phyloP scores from a whole-genome alignment of 2,888 invertebrate genomes.

The Urechis unicinctus region DNA sequence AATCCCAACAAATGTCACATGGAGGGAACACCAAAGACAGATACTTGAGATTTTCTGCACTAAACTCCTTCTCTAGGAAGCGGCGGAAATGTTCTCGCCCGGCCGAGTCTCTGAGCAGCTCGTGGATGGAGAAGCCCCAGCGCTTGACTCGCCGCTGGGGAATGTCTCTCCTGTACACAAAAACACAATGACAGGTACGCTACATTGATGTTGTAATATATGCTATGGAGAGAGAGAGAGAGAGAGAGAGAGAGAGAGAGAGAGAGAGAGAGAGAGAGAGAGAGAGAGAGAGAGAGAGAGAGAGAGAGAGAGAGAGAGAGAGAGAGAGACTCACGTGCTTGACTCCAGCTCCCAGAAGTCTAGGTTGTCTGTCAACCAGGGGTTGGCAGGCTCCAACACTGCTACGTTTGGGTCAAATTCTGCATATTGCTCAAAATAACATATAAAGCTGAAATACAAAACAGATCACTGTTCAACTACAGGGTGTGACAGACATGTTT shows the following conservation, averaged over 20 bases:
- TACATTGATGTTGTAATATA: too few relatives aligned
- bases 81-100: slow-evolving; percentile 91
- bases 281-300: neutral
- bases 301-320: neutral
- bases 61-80: slow-evolving; percentile 96
- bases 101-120: slow-evolving; percentile 86
- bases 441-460: slow-evolving; percentile 55
- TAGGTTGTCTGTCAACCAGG: slow-evolving; percentile 91
- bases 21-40: too few relatives aligned
- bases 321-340: slow-evolving; percentile 70
- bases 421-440: slow-evolving; percentile 89
- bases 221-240: too few relatives aligned
- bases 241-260: neutral
- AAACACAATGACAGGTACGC: too few relatives aligned
- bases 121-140: slow-evolving; percentile 95
- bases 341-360: slow-evolving; percentile 98
- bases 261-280: neutral
- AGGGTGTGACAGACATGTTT: too few relatives aligned
- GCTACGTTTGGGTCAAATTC: slow-evolving; percentile 97
- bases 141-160: slow-evolving; percentile 82
- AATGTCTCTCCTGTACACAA: slow-evolving; percentile 54
- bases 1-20: neutral
- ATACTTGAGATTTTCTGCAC: slow-evolving; percentile 95
- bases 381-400: slow-evolving; percentile 92
- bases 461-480: too few relatives aligned